phyloP scores from a whole-genome alignment of 1,140 invertebrate species.

The Drosophila yakuba region DNA sequence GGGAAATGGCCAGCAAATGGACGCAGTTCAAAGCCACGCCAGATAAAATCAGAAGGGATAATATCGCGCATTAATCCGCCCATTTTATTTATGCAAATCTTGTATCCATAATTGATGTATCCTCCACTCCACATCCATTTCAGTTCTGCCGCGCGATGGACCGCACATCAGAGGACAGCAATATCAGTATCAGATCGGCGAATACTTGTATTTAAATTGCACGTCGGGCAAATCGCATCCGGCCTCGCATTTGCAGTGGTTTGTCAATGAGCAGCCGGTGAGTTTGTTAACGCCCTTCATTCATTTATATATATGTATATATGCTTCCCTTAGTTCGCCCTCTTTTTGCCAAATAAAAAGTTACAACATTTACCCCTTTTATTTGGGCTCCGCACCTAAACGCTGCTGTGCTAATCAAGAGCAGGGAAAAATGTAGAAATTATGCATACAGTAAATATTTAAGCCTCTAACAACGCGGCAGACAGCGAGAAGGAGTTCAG shows the following conservation, averaged over 20 bases:
- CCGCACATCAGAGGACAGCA: constrained; percentile 92
- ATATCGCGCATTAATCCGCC: constrained; percentile 16
- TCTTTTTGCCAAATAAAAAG: constrained; percentile 20
- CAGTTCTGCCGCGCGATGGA: constrained; percentile 91
- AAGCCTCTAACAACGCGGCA: constrained; percentile 71
- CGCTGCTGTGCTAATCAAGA: constrained; percentile 58
- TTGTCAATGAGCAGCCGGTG: constrained; percentile 92
- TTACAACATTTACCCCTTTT: constrained; percentile 30
- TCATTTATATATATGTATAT: too few relatives aligned
- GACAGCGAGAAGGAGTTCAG: constrained; percentile 55
- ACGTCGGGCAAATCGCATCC: constrained; percentile 93
- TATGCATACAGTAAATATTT: constrained; percentile 83
- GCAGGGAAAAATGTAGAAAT: constrained; percentile 62
- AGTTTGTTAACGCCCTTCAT: constrained; percentile 60
- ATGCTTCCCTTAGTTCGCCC: background rate
- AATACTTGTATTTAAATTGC: constrained; percentile 92
- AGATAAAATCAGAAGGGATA: constrained; percentile 7
- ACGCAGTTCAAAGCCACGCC: background rate
- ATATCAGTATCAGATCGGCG: constrained; percentile 91
- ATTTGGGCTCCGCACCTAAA: constrained; percentile 21
- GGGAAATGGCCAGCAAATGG: background rate
- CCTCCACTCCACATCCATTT: constrained; percentile 73
- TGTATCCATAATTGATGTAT: constrained; percentile 16
- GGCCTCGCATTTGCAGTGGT: constrained; percentile 91
- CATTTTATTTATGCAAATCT: constrained; percentile 18